phyloP scores from a whole-genome alignment of 2,797 vertebrate species.

The Spea hammondii region DNA sequence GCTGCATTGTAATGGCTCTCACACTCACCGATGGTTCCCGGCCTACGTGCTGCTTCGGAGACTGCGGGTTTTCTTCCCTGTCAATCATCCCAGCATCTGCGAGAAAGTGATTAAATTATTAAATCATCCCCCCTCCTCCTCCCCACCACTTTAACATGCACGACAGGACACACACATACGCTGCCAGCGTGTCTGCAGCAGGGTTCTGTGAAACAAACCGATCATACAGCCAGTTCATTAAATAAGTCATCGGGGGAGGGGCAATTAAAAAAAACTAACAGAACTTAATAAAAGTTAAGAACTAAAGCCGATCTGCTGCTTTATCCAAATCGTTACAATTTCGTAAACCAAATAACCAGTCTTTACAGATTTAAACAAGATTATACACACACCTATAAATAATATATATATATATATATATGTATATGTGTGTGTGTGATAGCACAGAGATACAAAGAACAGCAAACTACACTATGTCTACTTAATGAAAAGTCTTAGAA shows the following conservation, averaged over 20 bases:
- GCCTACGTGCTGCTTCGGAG: constrained; percentile 40
- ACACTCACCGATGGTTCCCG: constrained; percentile 61
- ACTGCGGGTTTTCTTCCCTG: constrained; percentile 50
- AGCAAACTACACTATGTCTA: too few relatives aligned
- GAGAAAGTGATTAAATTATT: constrained; percentile 43
- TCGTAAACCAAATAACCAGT: too few relatives aligned
- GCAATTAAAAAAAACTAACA: not conserved
- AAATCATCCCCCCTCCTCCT: not conserved
- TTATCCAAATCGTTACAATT: too few relatives aligned
- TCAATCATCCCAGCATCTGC: constrained; percentile 63
- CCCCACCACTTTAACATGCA: not conserved
- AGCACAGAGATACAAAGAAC: too few relatives aligned
- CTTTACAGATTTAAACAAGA: too few relatives aligned
- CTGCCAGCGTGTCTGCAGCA: not conserved
- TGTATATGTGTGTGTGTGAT: too few relatives aligned
- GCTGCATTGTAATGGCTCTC: constrained; percentile 17
- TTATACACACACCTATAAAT: too few relatives aligned
- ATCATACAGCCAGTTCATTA: not conserved
- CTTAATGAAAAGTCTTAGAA: not conserved
- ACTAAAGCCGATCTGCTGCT: too few relatives aligned
- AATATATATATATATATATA: too few relatives aligned
- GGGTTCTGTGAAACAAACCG: constrained; percentile 1
- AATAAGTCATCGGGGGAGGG: not conserved
- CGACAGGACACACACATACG: not conserved
- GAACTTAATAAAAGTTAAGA: not conserved